Evolutionary conservation across 1,140 invertebrate species (phyloP), one percentile per base, ranked within the genome.

Genomic region (Argopecten irradians): DNA sequence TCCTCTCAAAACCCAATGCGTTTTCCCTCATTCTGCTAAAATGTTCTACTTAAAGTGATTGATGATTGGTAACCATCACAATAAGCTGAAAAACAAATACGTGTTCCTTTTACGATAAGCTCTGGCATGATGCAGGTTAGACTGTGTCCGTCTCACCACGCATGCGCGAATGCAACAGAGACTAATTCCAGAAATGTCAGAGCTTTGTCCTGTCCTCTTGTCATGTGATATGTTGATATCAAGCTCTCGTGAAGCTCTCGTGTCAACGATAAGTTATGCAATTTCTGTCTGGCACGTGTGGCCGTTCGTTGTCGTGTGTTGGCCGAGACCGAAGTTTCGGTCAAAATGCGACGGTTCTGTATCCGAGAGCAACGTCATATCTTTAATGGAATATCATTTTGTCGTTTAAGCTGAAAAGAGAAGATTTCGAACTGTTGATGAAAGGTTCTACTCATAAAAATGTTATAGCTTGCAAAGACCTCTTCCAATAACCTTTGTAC

Each of bases 231-330:
- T 71, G 55, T 71, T 71, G 55, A 71, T 71, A 71, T 71, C 55
- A 71, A 71, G 28, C 8, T 71, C 55, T 71, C 55, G 55, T 28
- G n/a, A 71, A 71, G 28, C 5, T 16, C 55, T 71, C 55, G 55
- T 71, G 55, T 71, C 55, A 71, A n/a, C 55, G 55, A 71, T 71
- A 71, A 71, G 55, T 71, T 71, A 71, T 71, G 55, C 55, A 71
- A 71, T 71, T n/a, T n/a, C n/a, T n/a, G 22, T 71, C n/a, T 28
- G 55, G 28, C 55, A 71, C 55, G 55, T 71, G 55, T n/a, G 1
- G 55, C n/a, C 16, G 55, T 71, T n/a, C 55, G 28, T 7, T 71
- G 55, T n/a, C 55, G 22, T 71, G 8, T 71, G 55, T 28, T 46
- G 19, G 5, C 9, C 13, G 43, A 11, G 43, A 46, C 19, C 16